A percentile compares a stretch with the other conserved stretches of the same genome.
phyloP scores from a whole-genome alignment of 1,140 invertebrate genomes.

The Acromyrmex echinatior region DNA sequence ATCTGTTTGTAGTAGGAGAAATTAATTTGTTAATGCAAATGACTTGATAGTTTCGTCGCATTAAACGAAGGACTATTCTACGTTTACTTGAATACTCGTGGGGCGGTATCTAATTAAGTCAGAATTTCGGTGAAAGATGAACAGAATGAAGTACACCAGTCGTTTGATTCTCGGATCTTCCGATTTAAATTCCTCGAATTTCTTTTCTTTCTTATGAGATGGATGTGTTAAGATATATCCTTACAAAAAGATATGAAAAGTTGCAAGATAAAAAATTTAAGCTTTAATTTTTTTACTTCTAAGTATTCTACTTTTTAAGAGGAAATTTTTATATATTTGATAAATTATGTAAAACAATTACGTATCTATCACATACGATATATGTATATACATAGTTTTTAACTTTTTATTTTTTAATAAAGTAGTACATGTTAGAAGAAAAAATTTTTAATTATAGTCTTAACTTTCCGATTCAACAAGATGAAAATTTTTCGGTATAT shows the following conservation, averaged over 20 bases:
- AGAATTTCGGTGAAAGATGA: neutral
- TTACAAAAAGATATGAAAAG: neutral
- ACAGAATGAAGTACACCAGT: neutral
- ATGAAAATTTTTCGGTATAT: neutral
- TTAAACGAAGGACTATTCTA: neutral
- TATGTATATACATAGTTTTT: neutral
- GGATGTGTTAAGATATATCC: neutral
- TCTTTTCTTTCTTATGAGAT: neutral
- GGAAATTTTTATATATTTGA: neutral
- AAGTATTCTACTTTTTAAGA: neutral
- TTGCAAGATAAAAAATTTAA: neutral
- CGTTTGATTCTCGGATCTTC: neutral
- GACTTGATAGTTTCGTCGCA: neutral
- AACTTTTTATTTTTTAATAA: neutral
- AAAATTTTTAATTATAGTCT: neutral
- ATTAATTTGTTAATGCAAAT: neutral
- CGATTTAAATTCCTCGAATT: neutral
- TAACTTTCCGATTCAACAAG: neutral
- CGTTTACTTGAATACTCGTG: neutral
- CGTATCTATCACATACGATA: neutral
- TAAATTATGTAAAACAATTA: neutral
- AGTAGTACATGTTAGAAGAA: neutral
- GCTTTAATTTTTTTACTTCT: neutral
- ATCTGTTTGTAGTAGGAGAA: neutral
- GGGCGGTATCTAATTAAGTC: neutral